phyloP scores from a whole-genome alignment of 2,888 invertebrate species.

The Lithosia quadra region DNA sequence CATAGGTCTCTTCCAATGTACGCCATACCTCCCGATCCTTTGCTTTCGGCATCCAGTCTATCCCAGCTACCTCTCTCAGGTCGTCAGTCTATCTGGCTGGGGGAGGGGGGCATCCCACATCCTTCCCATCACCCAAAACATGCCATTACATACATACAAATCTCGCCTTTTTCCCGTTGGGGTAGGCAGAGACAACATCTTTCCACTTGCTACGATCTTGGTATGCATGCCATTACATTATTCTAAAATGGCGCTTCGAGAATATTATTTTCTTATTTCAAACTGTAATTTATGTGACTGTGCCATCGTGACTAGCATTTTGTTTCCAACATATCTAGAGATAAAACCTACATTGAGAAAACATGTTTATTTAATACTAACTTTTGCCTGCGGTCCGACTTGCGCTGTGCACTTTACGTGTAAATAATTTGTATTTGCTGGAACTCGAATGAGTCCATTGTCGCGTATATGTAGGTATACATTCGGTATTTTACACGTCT shows the following conservation, averaged over 20 bases:
- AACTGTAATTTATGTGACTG: conserved; percentile 4
- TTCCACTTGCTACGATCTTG: too few species aligned
- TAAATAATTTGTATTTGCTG: conserved; percentile 1
- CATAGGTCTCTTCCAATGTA: too few species aligned
- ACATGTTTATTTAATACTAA: conserved; percentile 3
- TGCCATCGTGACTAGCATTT: neutral
- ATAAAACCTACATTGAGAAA: neutral
- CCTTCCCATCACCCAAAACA: too few species aligned
- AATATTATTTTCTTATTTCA: neutral
- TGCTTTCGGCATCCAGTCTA: too few species aligned
- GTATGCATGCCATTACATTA: neutral
- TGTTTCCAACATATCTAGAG: conserved; percentile 4
- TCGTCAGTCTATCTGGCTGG: too few species aligned
- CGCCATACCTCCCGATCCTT: too few species aligned
- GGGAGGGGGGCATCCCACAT: too few species aligned
- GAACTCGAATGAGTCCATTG: neutral
- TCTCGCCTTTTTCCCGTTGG: too few species aligned
- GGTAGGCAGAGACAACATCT: too few species aligned
- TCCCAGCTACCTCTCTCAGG: too few species aligned
- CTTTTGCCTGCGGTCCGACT: neutral
- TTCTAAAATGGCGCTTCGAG: neutral
- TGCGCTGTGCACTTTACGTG: neutral
- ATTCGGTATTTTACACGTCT: neutral
- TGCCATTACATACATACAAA: too few species aligned
- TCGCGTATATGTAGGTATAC: too few species aligned